A percentile compares a stretch with the other conserved stretches of the same genome.
Evolutionary conservation across 2,888 invertebrate species (phyloP).

Genomic region (Tinea pellionella): DNA sequence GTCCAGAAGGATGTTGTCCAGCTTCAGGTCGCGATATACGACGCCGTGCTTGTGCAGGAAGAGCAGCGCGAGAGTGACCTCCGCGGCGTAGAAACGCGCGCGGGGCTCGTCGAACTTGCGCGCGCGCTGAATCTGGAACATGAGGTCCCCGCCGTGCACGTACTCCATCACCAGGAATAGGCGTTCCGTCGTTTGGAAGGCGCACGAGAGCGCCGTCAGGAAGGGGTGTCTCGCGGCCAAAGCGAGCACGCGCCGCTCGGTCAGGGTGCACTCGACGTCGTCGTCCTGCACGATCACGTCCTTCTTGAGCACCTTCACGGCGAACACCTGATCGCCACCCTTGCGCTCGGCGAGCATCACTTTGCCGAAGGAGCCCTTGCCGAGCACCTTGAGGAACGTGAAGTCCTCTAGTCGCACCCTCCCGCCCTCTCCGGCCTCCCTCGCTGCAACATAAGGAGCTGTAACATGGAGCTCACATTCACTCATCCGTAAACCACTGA

Average conservation of each 20-base stretch:
- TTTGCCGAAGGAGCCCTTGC: conserved; percentile 99
- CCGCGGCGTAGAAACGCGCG: conserved; percentile 95
- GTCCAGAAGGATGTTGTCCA: conserved; percentile 98
- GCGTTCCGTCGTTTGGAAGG: conserved; percentile 96
- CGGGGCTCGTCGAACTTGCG: conserved; percentile 97
- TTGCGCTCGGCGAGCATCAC: conserved; percentile 97
- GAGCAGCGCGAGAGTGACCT: conserved; percentile 96
- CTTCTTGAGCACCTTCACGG: conserved; percentile 93
- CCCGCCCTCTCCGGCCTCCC: not conserved
- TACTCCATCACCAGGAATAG: conserved; percentile 99
- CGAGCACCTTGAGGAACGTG: conserved; percentile 97
- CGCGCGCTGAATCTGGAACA: conserved; percentile 99
- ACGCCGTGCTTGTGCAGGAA: conserved; percentile 97
- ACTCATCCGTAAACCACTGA: conserved; percentile 10
- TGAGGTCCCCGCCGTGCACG: conserved; percentile 96
- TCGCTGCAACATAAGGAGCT: not conserved
- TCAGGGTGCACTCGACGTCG: conserved; percentile 99
- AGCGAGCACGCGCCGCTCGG: conserved; percentile 96
- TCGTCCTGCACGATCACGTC: conserved; percentile 99
- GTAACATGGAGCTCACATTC: too few species aligned
- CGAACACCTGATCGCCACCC: conserved; percentile 86
- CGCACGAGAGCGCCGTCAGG: conserved; percentile 95
- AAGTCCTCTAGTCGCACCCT: conserved; percentile 87
- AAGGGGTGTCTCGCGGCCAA: conserved; percentile 98
- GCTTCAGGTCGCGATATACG: conserved; percentile 97